Base-by-base conservation (phyloP, 2,797 vertebrate species). In the Ammospiza maritima region DNA sequence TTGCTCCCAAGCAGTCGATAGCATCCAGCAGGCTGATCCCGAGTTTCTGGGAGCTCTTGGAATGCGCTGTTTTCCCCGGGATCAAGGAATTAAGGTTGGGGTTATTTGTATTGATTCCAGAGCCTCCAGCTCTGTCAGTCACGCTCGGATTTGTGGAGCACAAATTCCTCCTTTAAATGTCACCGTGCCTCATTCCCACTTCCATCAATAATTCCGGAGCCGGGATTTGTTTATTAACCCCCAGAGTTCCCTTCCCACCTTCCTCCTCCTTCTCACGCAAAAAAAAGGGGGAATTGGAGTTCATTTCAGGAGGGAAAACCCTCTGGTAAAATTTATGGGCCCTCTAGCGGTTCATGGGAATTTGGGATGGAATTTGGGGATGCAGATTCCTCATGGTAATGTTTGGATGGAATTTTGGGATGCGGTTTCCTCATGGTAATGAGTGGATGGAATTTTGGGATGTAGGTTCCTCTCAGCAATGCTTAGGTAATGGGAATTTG, bases 91-190 rank as follows among this genome's bases (percentile, higher is more conserved):
- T 99, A 99, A 98, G 99, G 99, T 99, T 99, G 99, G 98, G 98
- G 99, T 99, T 99, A 99, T 99, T 99, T 99, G 99, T 99, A 99
- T 99, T 99, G 99, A 99, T 99, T 99, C 99, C 99, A 98, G 99
- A 99, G 99, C 98, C 98, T 98, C 98, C 98, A 98, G 98, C 98
- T 97, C 97, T 96, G 96, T 98, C 98, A 96, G 98, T 98, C 98
- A 98, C 96, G 98, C 98, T 99, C 98, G 99, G 99, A 99, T 99
- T 99, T 99, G 98, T 98, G 99, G 98, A 99, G 99, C 99, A 99
- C 99, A 99, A 99, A 99, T 99, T 99, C 99, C 98, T 98, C 98
- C 98, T 98, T 97, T 99, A 99, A 99, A 99, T 99, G 99, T 99
- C 99, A 99, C 98, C 96, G 97, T 98, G 93, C 99, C 99, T 99